A percentile compares a stretch with the other conserved stretches of the same genome.
Conservation (phyloP, 2,888 invertebrate genomes). For the Ptychoptera albimana region DNA sequence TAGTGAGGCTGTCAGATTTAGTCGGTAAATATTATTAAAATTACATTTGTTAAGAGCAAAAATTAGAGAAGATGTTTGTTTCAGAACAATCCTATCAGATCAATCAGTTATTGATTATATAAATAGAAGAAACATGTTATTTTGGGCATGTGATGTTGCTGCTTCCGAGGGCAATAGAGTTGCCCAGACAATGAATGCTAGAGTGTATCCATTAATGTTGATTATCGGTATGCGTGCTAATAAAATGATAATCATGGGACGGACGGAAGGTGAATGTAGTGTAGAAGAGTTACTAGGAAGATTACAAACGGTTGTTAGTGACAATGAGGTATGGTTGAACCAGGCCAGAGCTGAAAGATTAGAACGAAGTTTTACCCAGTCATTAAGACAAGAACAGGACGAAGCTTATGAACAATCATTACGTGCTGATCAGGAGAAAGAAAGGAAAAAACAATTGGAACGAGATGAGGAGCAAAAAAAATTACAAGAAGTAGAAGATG, state of each 20-base stretch:
- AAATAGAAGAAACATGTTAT: constrained; percentile 63
- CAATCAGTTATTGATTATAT: constrained; percentile 62
- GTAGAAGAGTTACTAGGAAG: constrained; percentile 53
- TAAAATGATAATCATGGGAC: constrained; percentile 83
- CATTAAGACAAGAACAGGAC: constrained; percentile 80
- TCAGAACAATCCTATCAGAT: constrained; percentile 53
- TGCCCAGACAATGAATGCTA: constrained; percentile 70
- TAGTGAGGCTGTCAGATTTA: constrained; percentile 62
- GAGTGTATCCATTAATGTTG: constrained; percentile 73
- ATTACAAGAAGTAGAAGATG: constrained; percentile 33
- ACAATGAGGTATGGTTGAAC: constrained; percentile 76
- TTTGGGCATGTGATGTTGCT: constrained; percentile 88
- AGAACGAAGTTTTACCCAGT: constrained; percentile 71
- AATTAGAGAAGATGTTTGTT: constrained; percentile 20
- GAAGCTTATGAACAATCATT: constrained; percentile 85
- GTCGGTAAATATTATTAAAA: constrained; percentile 27
- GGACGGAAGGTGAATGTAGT: constrained; percentile 74
- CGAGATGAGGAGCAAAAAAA: constrained; percentile 35
- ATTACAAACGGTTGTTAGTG: constrained; percentile 57
- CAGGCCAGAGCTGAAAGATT: constrained; percentile 74
- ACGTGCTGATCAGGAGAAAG: constrained; percentile 88
- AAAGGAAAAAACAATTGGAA: constrained; percentile 49
- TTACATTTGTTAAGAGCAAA: too few species aligned
- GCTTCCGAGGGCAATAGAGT: constrained; percentile 87
- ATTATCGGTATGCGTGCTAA: constrained; percentile 80